Evolutionary conservation across 2,797 vertebrate species (phyloP).

Genomic region (Periophthalmus magnuspinnatus): DNA sequence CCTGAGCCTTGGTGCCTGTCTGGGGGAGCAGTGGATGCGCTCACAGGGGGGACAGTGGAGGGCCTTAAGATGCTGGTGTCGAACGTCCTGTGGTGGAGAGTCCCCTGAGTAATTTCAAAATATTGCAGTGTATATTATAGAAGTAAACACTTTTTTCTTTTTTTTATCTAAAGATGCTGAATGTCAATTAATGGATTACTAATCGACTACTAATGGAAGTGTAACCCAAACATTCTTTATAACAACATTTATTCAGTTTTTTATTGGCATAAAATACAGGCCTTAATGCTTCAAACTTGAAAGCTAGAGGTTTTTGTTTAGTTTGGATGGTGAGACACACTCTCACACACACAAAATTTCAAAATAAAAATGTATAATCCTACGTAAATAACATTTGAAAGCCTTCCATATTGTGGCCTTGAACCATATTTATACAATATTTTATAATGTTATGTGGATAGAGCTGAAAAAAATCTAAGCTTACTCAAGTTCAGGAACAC

Average conservation of each 20-base stretch:
- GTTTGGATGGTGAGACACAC: neutral
- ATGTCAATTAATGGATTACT: neutral
- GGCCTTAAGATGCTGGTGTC: slow-evolving; percentile 62
- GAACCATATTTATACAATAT: neutral
- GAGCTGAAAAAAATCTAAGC: too few relatives aligned
- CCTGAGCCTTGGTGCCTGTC: slow-evolving; percentile 61
- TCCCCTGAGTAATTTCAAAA: slow-evolving; percentile 20
- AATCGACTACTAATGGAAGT: neutral
- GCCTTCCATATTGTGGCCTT: neutral
- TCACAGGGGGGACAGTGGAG: slow-evolving; percentile 77
- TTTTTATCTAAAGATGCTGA: neutral
- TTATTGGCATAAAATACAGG: neutral
- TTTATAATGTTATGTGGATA: too few relatives aligned
- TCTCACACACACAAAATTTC: neutral
- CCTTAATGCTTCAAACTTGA: neutral
- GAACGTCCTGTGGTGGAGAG: neutral
- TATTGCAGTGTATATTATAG: neutral
- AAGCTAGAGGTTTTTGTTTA: neutral
- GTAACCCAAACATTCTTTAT: neutral
- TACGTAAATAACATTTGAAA: neutral
- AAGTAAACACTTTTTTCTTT: neutral
- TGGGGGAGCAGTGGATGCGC: slow-evolving; percentile 73
- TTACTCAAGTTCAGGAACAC: too few relatives aligned
- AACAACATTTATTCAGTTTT: neutral
- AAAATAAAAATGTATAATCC: neutral